Evolutionary conservation across 37 sponge, comb jelly and placozoan genomes (phyloP).

Genomic region (Diacarnus erythraeanus): DNA sequence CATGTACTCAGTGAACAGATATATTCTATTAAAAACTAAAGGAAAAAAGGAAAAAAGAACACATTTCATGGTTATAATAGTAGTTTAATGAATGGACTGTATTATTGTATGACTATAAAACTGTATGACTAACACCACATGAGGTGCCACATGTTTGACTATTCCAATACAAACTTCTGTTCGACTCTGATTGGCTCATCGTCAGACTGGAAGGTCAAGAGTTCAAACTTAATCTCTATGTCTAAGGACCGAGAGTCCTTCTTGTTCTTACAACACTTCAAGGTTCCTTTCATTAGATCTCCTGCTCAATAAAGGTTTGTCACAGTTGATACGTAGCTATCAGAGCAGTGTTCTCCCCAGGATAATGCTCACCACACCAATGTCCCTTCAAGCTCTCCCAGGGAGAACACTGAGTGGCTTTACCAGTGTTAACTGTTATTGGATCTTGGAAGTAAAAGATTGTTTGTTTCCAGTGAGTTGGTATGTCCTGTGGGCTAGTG

Average conservation of each 20-base stretch:
- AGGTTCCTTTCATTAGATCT: conserved; percentile 8
- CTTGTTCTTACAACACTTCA: conserved; percentile 26
- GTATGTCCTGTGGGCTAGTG: conserved; percentile 49
- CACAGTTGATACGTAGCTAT: too few relatives aligned
- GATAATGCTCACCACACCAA: too few relatives aligned
- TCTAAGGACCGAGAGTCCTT: conserved; percentile 31
- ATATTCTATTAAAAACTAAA: too few relatives aligned
- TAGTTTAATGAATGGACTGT: too few relatives aligned
- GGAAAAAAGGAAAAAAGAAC: too few relatives aligned
- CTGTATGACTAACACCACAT: too few relatives aligned
- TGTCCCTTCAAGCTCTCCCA: too few relatives aligned
- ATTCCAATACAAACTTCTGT: conserved; percentile 18
- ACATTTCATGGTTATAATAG: too few relatives aligned
- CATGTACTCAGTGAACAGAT: too few relatives aligned
- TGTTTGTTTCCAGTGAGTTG: conserved; percentile 92
- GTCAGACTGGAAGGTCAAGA: conserved; percentile 24
- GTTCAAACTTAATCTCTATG: conserved; percentile 13
- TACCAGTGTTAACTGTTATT: conserved; percentile 58
- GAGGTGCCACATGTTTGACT: background rate
- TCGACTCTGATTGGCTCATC: conserved; percentile 2
- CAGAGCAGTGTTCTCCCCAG: too few relatives aligned
- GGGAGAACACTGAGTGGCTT: too few relatives aligned
- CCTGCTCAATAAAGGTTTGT: conserved; percentile 2
- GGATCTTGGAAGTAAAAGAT: conserved; percentile 57
- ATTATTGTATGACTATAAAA: too few relatives aligned